Conservation (phyloP, 2,888 invertebrate species). For the Iphiclides podalirius region DNA sequence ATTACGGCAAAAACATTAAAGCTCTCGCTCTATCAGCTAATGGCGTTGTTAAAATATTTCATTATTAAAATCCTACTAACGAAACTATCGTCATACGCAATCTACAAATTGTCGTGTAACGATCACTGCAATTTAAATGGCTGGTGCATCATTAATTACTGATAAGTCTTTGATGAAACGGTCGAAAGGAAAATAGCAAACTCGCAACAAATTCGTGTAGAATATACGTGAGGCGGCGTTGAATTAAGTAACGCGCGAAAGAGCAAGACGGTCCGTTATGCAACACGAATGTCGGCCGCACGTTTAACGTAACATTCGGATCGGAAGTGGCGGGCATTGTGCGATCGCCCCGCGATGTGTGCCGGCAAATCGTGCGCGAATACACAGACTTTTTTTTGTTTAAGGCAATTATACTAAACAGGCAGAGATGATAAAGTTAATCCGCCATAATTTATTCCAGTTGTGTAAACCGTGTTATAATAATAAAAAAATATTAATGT, state of each 20-base stretch:
- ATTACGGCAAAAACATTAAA: no score
- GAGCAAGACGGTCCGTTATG: constrained; percentile 38
- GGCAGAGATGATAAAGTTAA: background rate
- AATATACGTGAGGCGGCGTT: constrained; percentile 9
- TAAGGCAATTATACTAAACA: background rate
- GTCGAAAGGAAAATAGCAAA: background rate
- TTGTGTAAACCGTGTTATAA: no score
- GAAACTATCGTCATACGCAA: no score
- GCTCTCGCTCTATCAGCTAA: no score
- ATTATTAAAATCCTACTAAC: no score
- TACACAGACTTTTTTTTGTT: background rate
- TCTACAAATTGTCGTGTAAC: no score
- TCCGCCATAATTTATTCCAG: no score
- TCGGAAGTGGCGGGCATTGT: constrained; percentile 38
- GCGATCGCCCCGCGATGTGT: constrained; percentile 26
- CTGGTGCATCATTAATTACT: no score
- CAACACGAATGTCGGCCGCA: constrained; percentile 52
- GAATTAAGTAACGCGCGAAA: constrained; percentile 18
- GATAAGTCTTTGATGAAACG: background rate
- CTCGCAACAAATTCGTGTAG: constrained; percentile 4
- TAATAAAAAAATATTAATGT: no score
- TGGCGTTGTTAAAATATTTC: no score
- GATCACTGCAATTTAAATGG: no score
- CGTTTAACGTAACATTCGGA: constrained; percentile 50
- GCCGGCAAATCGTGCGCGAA: constrained; percentile 1